phyloP scores from a whole-genome alignment of 2,113 vertebrate genomes.

The Barbus barbus region DNA sequence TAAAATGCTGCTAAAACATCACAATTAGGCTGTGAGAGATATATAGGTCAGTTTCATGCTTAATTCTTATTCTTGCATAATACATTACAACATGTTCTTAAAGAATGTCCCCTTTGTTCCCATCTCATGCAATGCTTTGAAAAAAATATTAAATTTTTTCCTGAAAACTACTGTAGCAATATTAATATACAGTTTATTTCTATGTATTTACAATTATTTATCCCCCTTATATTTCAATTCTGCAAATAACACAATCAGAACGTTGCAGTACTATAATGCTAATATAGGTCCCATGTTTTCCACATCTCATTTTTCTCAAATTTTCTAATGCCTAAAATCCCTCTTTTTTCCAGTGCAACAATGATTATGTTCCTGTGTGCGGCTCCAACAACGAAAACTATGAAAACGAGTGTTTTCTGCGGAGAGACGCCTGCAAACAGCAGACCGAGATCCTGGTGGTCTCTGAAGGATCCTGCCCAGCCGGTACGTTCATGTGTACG shows the following conservation, averaged over 20 bases:
- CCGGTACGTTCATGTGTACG: conserved; percentile 84
- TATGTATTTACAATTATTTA: not conserved
- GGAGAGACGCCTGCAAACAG: conserved; percentile 96
- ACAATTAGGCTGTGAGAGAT: conserved; percentile 16
- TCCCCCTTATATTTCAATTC: not conserved
- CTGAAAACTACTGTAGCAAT: not conserved
- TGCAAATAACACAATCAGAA: not conserved
- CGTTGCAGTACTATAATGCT: not conserved
- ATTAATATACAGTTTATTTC: not conserved
- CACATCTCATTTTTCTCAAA: not conserved
- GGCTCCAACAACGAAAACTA: conserved; percentile 98
- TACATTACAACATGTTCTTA: conserved; percentile 8
- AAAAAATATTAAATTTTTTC: not conserved
- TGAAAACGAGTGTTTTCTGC: conserved; percentile 95
- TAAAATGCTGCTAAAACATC: conserved; percentile 34
- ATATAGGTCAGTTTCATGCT: conserved; percentile 30
- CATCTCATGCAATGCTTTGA: not conserved
- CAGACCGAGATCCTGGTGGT: conserved; percentile 92
- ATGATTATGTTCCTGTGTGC: conserved; percentile 95
- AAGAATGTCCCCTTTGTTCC: not conserved
- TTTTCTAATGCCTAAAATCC: conserved; percentile 21
- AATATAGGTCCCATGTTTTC: not conserved
- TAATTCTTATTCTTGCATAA: conserved; percentile 19
- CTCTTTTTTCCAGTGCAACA: conserved; percentile 85
- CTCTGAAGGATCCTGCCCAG: conserved; percentile 91